Percentiles rank a stretch among this genome's conserved stretches.
Conservation (phyloP, 2,888 invertebrate species). For the Drosophila recens region DNA sequence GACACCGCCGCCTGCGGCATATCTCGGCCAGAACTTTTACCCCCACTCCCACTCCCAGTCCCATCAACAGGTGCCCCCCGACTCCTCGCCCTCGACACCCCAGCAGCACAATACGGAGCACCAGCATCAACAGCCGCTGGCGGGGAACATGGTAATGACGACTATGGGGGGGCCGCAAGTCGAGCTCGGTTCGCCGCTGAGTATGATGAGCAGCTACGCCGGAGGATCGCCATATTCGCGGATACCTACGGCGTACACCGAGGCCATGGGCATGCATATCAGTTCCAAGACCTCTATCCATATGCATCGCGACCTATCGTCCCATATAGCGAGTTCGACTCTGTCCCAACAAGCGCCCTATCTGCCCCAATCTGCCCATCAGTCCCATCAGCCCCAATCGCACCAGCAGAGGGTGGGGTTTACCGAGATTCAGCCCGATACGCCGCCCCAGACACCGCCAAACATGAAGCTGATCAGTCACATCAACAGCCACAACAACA, state of each 20-base stretch:
- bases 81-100: constrained; percentile 39
- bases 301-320: constrained; percentile 69
- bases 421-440: constrained; percentile 93
- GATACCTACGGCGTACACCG: constrained; percentile 83
- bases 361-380: constrained; percentile 33
- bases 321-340: constrained; percentile 39
- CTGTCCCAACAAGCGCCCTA: constrained; percentile 47
- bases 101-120: constrained; percentile 45
- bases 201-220: constrained; percentile 86
- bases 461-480: constrained; percentile 91
- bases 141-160: constrained; percentile 43
- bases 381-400: constrained; percentile 52
- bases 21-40: constrained; percentile 83
- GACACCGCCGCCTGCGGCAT: constrained; percentile 83
- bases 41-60: constrained; percentile 45
- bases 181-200: constrained; percentile 85
- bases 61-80: constrained; percentile 58
- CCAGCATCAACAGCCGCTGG: constrained; percentile 40
- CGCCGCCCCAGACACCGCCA: constrained; percentile 96
- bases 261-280: constrained; percentile 76
- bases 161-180: constrained; percentile 78
- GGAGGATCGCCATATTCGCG: constrained; percentile 87
- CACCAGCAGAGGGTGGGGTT: constrained; percentile 88
- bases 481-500: constrained; percentile 58
- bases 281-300: constrained; percentile 75